Evolutionary conservation across 2,113 vertebrate species (phyloP), one percentile per base, ranked within the genome.

Genomic region (Pelvicachromis taeniatus): DNA sequence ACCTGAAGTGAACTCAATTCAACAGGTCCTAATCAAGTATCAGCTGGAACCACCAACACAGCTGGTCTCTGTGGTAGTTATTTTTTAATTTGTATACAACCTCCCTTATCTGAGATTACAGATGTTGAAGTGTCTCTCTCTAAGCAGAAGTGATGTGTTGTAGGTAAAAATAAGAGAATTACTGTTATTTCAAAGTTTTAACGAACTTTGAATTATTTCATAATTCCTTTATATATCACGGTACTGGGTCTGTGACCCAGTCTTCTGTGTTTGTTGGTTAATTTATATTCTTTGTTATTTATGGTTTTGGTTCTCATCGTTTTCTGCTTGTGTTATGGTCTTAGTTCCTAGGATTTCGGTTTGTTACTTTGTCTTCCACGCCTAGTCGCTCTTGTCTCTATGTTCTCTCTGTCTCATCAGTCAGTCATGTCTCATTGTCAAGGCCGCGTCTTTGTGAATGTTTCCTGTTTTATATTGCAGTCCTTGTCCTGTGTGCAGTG

Each of bases 401-500:
- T 19, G 48, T 52, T 50, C 7, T 7, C 6, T 33, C 48, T 52
- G 50, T n/a, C 17, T 52, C 50, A 16, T 8, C 50, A 52, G 8
- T 52, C 50, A 9, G 50, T 5, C 50, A 52, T 52, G 50, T 58
- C 13, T 58, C 8, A 26, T 13, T 58, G 26, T 58, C 1, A 58
- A 58, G 7, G 16, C 26, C 29, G 33, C 2, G 26, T 5, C 26
- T 58, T 31, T 58, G 26, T 29, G 26, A 58, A 29, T 17, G 26
- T 58, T 4, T 58, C 56, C 56, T 5, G 26, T 58, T 31, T 58
- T 58, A 31, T 31, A 31, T 17, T 58, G 31, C 9, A 31, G 26
- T 58, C 0, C 14, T 31, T 31, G 3, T 31, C 26, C 0, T 58
- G 55, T 58, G 1, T 31, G 1, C 54, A 56, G 14, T 59, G 26